phyloP scores from a whole-genome alignment of 2,888 invertebrate genomes.

The Drosophila demipolita region DNA sequence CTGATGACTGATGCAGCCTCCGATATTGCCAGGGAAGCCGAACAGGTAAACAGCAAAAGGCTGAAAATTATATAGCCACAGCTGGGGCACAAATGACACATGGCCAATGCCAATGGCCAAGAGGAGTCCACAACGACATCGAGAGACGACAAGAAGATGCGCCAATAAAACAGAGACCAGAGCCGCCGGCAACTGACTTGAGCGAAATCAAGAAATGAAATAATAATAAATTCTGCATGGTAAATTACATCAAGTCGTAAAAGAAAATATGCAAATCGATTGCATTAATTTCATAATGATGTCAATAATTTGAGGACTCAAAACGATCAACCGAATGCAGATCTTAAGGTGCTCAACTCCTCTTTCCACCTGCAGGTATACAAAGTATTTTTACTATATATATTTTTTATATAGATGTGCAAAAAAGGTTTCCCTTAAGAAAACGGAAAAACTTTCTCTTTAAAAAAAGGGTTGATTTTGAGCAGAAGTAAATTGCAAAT shows the following conservation, averaged over 20 bases:
- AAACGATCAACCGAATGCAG: conserved; percentile 21
- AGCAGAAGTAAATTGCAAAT: not conserved
- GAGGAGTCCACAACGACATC: not conserved
- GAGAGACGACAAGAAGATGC: conserved; percentile 40
- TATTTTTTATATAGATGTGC: too few relatives aligned
- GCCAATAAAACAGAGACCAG: conserved; percentile 66
- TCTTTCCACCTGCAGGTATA: not conserved
- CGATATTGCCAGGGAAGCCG: conserved; percentile 25
- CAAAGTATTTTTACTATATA: not conserved
- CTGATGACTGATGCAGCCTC: conserved; percentile 75
- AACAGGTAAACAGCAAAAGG: conserved; percentile 54
- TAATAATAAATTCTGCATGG: conserved; percentile 80
- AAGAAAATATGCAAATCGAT: conserved; percentile 81
- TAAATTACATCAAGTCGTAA: conserved; percentile 76
- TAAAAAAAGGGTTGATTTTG: not conserved
- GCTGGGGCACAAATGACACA: conserved; percentile 54
- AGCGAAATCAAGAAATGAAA: conserved; percentile 75
- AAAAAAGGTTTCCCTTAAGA: not conserved
- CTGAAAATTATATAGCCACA: conserved; percentile 43
- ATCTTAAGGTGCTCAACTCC: not conserved
- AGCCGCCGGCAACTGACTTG: conserved; percentile 67
- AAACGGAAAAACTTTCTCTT: not conserved
- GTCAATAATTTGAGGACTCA: conserved; percentile 65
- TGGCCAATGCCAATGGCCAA: conserved; percentile 42
- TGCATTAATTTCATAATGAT: conserved; percentile 78